phyloP scores from a whole-genome alignment of 2,797 vertebrate genomes.

The Dendrocincla tyrannina region DNA sequence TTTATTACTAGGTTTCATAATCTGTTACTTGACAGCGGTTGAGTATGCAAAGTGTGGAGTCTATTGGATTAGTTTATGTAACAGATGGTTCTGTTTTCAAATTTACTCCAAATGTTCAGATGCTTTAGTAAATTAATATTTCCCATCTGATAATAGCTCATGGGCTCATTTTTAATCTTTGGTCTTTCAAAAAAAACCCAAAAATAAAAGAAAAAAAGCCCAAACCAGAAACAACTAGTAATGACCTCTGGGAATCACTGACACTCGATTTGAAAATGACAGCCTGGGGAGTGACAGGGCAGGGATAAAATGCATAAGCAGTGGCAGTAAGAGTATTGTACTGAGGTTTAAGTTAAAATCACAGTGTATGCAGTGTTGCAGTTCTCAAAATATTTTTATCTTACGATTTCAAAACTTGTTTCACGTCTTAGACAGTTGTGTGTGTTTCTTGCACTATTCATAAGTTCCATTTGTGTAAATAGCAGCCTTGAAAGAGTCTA shows the following conservation, averaged over 20 bases:
- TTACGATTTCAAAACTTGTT: background rate
- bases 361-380: background rate
- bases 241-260: conserved; percentile 22
- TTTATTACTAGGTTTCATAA: conserved; percentile 74
- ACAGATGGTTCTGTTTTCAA: conserved; percentile 80
- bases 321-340: background rate
- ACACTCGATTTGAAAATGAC: conserved; percentile 19
- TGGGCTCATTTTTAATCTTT: conserved; percentile 61
- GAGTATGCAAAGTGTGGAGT: conserved; percentile 67
- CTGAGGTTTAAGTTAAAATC: conserved; percentile 24
- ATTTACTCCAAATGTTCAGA: conserved; percentile 77
- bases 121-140: conserved; percentile 74
- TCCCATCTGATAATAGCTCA: conserved; percentile 70
- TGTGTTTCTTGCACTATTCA: background rate
- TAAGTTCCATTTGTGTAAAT: background rate
- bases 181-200: background rate
- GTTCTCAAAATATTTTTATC: background rate
- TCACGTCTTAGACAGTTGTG: background rate
- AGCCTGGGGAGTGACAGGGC: background rate
- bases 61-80: conserved; percentile 73
- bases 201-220: background rate
- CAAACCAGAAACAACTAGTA: conserved; percentile 33
- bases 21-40: conserved; percentile 71
- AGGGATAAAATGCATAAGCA: background rate
- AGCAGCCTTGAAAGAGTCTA: background rate